A percentile compares a stretch with the other conserved stretches of the same genome.
phyloP scores from a whole-genome alignment of 2,888 invertebrate species.

The Emmelina monodactyla region DNA sequence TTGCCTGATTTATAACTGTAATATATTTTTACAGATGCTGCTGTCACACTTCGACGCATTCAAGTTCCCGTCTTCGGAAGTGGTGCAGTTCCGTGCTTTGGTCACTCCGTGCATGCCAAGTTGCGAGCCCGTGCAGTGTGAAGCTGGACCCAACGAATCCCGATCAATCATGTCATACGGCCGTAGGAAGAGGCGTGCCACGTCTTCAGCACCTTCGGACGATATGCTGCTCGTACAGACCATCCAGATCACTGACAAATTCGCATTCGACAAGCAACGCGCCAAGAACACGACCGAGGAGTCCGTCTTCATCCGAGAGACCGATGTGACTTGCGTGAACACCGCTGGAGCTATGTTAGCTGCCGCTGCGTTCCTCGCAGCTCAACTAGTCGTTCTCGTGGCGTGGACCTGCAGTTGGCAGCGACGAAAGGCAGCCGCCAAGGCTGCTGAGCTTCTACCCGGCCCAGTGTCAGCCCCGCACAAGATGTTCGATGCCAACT shows the following conservation, averaged over 20 bases:
- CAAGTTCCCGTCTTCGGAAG: slow-evolving; percentile 94
- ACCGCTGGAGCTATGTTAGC: slow-evolving; percentile 84
- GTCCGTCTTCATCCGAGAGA: slow-evolving; percentile 74
- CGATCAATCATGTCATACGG: slow-evolving; percentile 86
- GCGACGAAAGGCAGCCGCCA: slow-evolving; percentile 73
- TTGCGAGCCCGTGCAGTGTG: slow-evolving; percentile 92
- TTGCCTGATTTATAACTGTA: neutral
- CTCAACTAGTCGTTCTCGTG: slow-evolving; percentile 85
- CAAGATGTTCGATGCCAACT: slow-evolving; percentile 88
- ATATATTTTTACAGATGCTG: slow-evolving; percentile 69
- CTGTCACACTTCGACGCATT: slow-evolving; percentile 94
- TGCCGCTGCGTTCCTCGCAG: slow-evolving; percentile 84
- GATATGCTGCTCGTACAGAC: slow-evolving; percentile 89
- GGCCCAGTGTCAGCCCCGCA: slow-evolving; percentile 72
- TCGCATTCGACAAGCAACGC: slow-evolving; percentile 80
- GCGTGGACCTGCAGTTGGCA: slow-evolving; percentile 92
- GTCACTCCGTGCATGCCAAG: slow-evolving; percentile 94
- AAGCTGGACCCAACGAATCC: slow-evolving; percentile 84
- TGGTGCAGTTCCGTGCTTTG: slow-evolving; percentile 94
- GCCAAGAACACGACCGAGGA: slow-evolving; percentile 72
- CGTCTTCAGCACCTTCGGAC: slow-evolving; percentile 68
- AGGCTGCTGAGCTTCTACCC: slow-evolving; percentile 72
- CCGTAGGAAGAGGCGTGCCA: slow-evolving; percentile 78
- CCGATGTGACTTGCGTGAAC: slow-evolving; percentile 73
- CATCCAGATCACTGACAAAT: slow-evolving; percentile 92